A percentile compares a stretch with the other conserved stretches of the same genome.
phyloP scores from a whole-genome alignment of 1,140 invertebrate species.

The Eriocheir sinensis region DNA sequence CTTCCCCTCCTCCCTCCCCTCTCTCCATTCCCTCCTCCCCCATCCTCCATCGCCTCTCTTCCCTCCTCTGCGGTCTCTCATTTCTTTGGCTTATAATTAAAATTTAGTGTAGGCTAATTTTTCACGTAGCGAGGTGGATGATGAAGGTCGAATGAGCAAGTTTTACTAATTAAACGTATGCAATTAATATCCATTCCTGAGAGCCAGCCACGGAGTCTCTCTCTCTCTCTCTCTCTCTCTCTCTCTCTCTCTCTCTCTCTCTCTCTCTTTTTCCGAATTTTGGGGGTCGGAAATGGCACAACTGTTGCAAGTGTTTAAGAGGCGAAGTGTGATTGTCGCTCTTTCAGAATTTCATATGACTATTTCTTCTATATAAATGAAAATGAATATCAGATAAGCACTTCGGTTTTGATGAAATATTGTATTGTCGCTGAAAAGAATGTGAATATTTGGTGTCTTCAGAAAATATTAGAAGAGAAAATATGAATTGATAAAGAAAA shows the following conservation, averaged over 20 bases:
- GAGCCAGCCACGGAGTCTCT: constrained; percentile 1
- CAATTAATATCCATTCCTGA: constrained; percentile 16
- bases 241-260: constrained; percentile 32
- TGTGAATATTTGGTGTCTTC: too few species aligned
- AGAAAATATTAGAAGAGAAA: too few species aligned
- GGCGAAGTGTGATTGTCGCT: too few species aligned
- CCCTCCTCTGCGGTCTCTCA: not conserved
- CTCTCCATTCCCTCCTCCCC: constrained; percentile 29
- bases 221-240: constrained; percentile 31
- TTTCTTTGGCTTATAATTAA: constrained; percentile 26
- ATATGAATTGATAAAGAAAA: too few species aligned
- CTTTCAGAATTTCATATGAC: too few species aligned
- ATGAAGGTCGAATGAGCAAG: constrained; percentile 23
- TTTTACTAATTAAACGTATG: constrained; percentile 18
- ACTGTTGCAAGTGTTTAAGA: too few species aligned
- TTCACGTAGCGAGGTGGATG: constrained; percentile 19
- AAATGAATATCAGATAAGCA: too few species aligned
- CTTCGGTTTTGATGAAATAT: too few species aligned
- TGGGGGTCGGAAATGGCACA: too few species aligned
- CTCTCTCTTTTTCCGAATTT: not conserved
- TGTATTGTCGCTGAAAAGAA: too few species aligned
- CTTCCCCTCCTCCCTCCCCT: not conserved
- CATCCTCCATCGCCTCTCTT: not conserved
- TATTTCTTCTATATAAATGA: too few species aligned
- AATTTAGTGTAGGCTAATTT: constrained; percentile 16